Conservation (phyloP, 1,140 invertebrate species). For the Drosophila tropicalis region DNA sequence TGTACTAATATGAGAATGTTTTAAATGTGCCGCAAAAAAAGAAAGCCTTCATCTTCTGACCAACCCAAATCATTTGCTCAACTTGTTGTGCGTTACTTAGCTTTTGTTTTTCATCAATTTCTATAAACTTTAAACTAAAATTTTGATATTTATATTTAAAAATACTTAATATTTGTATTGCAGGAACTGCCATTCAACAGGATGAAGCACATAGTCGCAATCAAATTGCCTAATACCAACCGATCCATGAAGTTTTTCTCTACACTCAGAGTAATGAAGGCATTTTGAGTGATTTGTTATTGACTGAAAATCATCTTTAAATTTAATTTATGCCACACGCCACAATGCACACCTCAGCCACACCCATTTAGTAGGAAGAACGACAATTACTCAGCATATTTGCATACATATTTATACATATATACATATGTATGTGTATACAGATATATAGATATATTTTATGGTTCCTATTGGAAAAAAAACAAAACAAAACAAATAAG, state of each 20-base stretch:
- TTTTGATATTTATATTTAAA: neutral
- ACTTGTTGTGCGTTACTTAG: slow-evolving; percentile 22
- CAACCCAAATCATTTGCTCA: neutral
- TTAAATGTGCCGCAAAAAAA: neutral
- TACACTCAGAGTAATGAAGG: slow-evolving; percentile 43
- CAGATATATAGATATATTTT: neutral
- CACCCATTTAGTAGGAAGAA: neutral
- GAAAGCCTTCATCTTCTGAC: neutral
- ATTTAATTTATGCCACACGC: slow-evolving; percentile 47
- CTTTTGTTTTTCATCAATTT: slow-evolving; percentile 19
- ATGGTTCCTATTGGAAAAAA: slow-evolving; percentile 23
- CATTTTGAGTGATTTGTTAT: slow-evolving; percentile 50
- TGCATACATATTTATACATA: neutral
- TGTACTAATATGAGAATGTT: neutral
- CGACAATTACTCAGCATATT: slow-evolving; percentile 1
- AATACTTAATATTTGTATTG: neutral
- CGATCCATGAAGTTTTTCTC: slow-evolving; percentile 57
- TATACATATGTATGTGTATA: neutral
- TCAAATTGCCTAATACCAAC: slow-evolving; percentile 55
- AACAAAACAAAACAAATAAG: neutral
- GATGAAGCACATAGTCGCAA: slow-evolving; percentile 3
- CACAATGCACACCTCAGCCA: slow-evolving; percentile 14
- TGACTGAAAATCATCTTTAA: slow-evolving; percentile 79
- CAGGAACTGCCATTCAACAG: slow-evolving; percentile 1
- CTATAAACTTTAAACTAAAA: neutral